Evolutionary conservation across 2,888 invertebrate species (phyloP), one percentile per base, ranked within the genome.

Genomic region (Geophilus truncorum): DNA sequence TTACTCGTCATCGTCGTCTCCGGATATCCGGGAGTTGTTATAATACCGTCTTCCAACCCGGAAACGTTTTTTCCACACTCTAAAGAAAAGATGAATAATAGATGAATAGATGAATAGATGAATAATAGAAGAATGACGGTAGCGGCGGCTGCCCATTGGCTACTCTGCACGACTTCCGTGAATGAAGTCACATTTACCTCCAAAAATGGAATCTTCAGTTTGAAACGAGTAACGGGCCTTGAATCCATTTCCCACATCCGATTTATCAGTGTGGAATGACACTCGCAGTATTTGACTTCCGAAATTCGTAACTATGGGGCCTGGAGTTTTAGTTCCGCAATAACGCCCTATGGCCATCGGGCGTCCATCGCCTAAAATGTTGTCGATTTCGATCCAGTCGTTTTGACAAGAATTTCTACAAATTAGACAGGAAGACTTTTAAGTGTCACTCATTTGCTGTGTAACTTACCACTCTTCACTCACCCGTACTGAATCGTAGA

Each of bases 221-320:
- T 97, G 94, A 87, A 98, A 98, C 84, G 94, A 93, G 87, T 97
- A 99, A 85, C 94, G 91, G 15, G 97, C 98, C 87, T 96, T 96
- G 88, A 99, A 99, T 30, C 98, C 98, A 85, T 96, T 96, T 84
- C 93, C 94, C 78, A 97, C 96, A 81, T 92, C 92, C 84, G 93
- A 92, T 32, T 91, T 90, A 87, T 98, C 94, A 36, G 98, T 94
- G 86, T 94, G 94, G 85, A 98, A 91, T 81, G 96, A 91, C 81
- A 98, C 91, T 86, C 95, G 93, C 84, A 98, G 91, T 51, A 95
- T 95, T 82, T 92, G 91, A 62, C 96, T 94, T 25, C 96, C 95
- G 82, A 93, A 91, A 85, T 94, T 94, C 80, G 97, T 96, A 88
- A 97, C 94, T 84, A 97, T 92, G 75, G 98, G 98, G 76, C 98